These are phyloP conservation scores for Lasioglossum villosulum DNA, from an alignment of 2,888 invertebrate species.

Conservation along the genomic window DNA sequence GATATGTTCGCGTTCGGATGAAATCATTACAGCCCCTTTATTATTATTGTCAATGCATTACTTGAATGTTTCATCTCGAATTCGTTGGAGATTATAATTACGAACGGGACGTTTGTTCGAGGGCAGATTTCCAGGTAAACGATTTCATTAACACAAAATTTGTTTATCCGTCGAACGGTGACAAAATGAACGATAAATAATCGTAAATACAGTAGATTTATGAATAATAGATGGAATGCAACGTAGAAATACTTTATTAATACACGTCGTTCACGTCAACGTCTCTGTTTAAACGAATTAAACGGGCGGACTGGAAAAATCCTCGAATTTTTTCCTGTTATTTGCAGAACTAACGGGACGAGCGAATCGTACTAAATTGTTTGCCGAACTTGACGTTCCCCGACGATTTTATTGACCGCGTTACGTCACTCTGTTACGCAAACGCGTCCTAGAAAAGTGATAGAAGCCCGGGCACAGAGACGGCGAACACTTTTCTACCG, in stretches of 20 bases:
- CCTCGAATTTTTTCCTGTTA: slow-evolving; percentile 27
- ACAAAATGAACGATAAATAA: neutral
- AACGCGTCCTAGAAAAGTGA: slow-evolving; percentile 25
- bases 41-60: neutral
- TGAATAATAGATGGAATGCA: neutral
- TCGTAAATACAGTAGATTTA: too few species aligned
- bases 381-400: slow-evolving; percentile 37
- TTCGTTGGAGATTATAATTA: neutral
- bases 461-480: neutral
- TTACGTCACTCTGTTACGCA: slow-evolving; percentile 36
- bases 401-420: slow-evolving; percentile 46
- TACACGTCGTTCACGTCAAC: neutral
- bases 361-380: slow-evolving; percentile 24
- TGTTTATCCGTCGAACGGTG: neutral
- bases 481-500: neutral
- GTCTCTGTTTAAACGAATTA: neutral
- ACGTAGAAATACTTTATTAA: neutral
- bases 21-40: neutral
- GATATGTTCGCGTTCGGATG: neutral
- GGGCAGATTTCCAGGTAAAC: neutral
- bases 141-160: neutral
- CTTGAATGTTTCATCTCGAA: neutral
- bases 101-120: neutral
- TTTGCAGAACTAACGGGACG: slow-evolving; percentile 19
- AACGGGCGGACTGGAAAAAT: neutral